Percentiles rank a stretch among this genome's conserved stretches.
phyloP scores from a whole-genome alignment of 2,113 vertebrate species.

The Muntiacus reevesi region DNA sequence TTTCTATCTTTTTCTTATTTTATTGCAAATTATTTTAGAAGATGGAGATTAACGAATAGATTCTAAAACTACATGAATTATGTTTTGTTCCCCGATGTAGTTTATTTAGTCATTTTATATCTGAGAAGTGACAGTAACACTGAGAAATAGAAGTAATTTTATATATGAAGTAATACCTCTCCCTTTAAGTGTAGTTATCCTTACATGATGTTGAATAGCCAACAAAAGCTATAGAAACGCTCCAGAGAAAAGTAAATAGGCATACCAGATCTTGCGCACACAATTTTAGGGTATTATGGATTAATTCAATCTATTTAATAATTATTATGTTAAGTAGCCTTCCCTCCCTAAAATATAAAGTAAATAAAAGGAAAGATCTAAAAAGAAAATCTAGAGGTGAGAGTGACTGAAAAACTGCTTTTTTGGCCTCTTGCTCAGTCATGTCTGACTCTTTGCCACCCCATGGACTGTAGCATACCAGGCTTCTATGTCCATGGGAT shows the following conservation, averaged over 20 bases:
- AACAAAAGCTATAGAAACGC: not conserved
- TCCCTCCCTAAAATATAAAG: not conserved
- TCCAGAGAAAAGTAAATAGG: not conserved
- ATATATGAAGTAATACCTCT: not conserved
- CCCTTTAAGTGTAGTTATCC: not conserved
- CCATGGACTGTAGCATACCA: too few species aligned
- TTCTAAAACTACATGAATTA: not conserved
- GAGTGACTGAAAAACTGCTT: not conserved
- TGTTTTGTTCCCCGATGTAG: not conserved
- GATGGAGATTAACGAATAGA: not conserved
- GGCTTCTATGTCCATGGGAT: too few species aligned
- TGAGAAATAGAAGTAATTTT: not conserved
- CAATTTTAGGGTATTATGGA: not conserved
- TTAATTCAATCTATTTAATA: not conserved
- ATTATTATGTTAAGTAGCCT: not conserved
- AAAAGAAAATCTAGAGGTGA: not conserved
- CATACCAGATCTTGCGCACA: not conserved
- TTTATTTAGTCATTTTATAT: not conserved
- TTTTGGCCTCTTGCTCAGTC: not conserved
- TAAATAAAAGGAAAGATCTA: not conserved
- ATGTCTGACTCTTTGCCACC: too few species aligned
- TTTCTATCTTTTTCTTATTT: slow-evolving; percentile 5
- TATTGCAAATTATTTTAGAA: slow-evolving; percentile 21
- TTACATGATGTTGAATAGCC: not conserved
- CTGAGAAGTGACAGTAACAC: not conserved